phyloP scores from a whole-genome alignment of 2,113 vertebrate genomes.

The Heliornis fulica region DNA sequence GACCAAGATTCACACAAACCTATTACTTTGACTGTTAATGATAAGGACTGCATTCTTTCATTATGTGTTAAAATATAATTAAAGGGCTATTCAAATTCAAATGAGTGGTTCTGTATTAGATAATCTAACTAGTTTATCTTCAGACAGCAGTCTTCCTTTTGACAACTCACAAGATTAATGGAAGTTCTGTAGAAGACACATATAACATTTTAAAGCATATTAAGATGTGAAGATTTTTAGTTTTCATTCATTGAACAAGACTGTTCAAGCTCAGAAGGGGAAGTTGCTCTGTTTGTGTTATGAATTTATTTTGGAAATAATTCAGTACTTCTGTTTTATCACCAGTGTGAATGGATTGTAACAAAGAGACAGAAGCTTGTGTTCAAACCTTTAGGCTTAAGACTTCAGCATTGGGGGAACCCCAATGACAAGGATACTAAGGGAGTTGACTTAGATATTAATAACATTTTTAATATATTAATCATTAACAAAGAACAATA shows the following conservation, averaged over 20 bases:
- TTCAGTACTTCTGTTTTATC: not conserved
- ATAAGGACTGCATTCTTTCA: not conserved
- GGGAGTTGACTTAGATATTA: not conserved
- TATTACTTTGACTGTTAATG: not conserved
- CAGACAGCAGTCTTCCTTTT: not conserved
- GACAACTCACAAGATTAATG: conserved; percentile 8
- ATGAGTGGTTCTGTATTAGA: not conserved
- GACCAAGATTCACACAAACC: not conserved
- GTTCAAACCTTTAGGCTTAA: not conserved
- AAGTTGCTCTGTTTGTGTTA: not conserved
- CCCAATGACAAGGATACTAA: not conserved
- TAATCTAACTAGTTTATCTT: conserved; percentile 8
- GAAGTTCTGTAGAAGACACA: not conserved
- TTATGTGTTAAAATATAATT: not conserved
- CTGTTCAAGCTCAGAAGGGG: not conserved
- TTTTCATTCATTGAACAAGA: not conserved
- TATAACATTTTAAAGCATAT: not conserved
- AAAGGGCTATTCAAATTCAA: not conserved
- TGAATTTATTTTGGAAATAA: not conserved
- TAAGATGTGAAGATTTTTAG: not conserved
- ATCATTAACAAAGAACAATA: not conserved
- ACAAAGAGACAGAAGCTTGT: not conserved
- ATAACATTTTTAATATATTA: too few relatives aligned
- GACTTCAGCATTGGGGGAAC: not conserved
- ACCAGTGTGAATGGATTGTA: not conserved